These are phyloP conservation scores for Enteromius anoplus DNA, from an alignment of 2,797 vertebrate species.

Conservation along the genomic window DNA sequence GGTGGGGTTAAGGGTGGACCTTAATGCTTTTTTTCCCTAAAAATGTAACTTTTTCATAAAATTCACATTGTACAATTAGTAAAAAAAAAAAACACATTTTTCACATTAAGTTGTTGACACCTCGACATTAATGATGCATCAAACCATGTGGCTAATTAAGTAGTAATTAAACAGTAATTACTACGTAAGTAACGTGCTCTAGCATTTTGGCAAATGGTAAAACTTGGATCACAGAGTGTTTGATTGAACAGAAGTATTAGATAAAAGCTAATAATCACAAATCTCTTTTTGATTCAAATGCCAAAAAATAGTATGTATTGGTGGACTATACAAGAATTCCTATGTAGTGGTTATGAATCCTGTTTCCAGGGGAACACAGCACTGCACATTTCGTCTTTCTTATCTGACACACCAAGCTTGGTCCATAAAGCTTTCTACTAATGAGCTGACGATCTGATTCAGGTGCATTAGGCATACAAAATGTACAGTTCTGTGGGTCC, in stretches of 20 bases:
- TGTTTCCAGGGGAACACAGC: neutral
- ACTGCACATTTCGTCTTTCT: neutral
- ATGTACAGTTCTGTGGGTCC: neutral
- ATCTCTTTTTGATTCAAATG: neutral
- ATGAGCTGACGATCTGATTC: neutral
- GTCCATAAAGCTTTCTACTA: neutral
- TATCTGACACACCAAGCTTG: neutral
- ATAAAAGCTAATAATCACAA: neutral
- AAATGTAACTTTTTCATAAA: neutral
- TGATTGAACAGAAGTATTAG: neutral
- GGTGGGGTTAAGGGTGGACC: neutral
- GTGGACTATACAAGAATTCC: neutral
- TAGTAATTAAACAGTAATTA: neutral
- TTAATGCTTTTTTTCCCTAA: neutral
- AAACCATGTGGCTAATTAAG: neutral
- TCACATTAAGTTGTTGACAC: neutral
- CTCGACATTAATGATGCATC: neutral
- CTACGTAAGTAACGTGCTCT: neutral
- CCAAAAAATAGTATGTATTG: neutral
- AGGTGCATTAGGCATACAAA: neutral
- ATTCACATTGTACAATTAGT: neutral
- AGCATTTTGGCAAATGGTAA: neutral
- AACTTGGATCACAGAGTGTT: neutral
- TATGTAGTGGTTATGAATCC: conserved; percentile 2
- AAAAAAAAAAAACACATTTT: neutral